phyloP scores from a whole-genome alignment of 1,140 invertebrate genomes.

The Apocrypta bakeri region DNA sequence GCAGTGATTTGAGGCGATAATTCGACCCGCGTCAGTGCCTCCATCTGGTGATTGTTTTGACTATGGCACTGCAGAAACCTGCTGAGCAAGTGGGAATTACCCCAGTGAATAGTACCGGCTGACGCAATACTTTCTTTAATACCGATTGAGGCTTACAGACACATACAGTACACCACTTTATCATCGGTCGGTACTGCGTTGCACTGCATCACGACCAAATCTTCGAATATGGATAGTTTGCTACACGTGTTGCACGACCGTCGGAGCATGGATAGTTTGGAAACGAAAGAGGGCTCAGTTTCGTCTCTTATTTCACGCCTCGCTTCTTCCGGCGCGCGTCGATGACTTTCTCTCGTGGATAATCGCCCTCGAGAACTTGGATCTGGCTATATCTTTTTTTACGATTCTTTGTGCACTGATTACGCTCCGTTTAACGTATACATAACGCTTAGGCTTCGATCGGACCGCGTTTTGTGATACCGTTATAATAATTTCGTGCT shows the following conservation, averaged over 20 bases:
- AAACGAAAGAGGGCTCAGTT: background rate
- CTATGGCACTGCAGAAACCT: too few species aligned
- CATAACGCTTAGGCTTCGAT: background rate
- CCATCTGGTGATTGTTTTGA: too few species aligned
- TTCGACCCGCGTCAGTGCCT: too few species aligned
- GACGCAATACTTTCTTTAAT: too few species aligned
- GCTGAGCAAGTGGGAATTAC: too few species aligned
- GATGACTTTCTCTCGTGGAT: background rate
- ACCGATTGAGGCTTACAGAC: too few species aligned
- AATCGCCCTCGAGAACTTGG: background rate
- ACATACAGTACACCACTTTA: background rate
- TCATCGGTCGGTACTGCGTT: background rate
- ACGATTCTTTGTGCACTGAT: background rate
- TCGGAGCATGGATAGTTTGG: background rate
- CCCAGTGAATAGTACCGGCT: too few species aligned
- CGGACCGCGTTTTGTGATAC: too few species aligned
- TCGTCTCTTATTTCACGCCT: conserved; percentile 22
- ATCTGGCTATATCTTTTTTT: background rate
- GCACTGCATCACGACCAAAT: background rate
- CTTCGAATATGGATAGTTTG: too few species aligned
- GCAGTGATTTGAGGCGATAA: too few species aligned
- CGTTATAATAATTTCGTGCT: too few species aligned
- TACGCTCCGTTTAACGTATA: background rate
- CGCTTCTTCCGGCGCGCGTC: background rate
- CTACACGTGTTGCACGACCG: too few species aligned